phyloP scores from a whole-genome alignment of 2,113 vertebrate species.

The Stomatorhinus ivindoensis region DNA sequence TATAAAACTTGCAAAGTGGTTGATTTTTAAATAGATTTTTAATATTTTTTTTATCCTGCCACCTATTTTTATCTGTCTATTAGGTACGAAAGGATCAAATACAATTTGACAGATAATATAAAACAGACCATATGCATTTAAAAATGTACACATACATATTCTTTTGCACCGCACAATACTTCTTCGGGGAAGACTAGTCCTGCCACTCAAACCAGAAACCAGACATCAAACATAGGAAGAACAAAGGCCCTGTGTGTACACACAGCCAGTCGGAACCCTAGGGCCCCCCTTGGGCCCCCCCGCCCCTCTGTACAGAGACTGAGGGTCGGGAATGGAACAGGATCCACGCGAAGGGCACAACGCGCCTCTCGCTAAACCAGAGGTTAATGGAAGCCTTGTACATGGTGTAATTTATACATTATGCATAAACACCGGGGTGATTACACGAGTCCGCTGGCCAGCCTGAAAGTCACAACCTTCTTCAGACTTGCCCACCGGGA shows the following conservation, averaged over 20 bases:
- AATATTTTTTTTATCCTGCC: not conserved
- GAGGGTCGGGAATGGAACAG: not conserved
- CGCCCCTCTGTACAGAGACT: not conserved
- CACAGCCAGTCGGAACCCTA: constrained; percentile 8
- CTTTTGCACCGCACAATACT: not conserved
- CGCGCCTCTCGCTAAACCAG: not conserved
- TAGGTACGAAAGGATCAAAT: not conserved
- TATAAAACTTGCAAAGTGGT: not conserved
- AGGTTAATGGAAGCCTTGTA: constrained; percentile 10
- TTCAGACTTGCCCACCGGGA: not conserved
- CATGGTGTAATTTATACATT: constrained; percentile 9
- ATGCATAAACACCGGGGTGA: not conserved
- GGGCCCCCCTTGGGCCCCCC: not conserved
- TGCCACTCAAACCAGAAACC: constrained; percentile 16
- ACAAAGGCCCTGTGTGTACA: not conserved
- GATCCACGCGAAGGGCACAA: not conserved
- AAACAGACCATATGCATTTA: not conserved
- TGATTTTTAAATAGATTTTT: not conserved
- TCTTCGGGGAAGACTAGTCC: not conserved
- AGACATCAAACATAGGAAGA: constrained; percentile 16
- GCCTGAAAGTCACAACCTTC: not conserved
- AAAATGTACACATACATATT: not conserved
- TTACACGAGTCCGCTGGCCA: not conserved
- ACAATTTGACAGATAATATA: not conserved
- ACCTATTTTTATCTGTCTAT: not conserved